Evolutionary conservation across 2,888 invertebrate species (phyloP), one percentile per base, ranked within the genome.

Genomic region (Oxyteleia sp.): DNA sequence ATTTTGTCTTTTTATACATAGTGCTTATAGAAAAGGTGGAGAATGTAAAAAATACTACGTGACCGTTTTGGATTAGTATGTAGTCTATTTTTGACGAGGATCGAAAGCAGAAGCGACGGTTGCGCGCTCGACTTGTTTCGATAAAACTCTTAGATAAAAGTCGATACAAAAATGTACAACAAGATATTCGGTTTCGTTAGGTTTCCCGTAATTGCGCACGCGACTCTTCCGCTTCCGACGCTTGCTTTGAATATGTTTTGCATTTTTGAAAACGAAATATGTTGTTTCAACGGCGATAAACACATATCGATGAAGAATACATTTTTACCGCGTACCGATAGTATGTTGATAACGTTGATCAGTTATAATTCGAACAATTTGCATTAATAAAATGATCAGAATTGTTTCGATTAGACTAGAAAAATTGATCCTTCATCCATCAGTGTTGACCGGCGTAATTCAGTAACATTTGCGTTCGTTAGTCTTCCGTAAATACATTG

Each of bases 21-120:
- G 87, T 88, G 87, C 81, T 85, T 87, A 84, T 86, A 84, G 87
- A 87, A 86, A 89, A 88, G 82, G 87, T 86, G 88, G 86, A 87
- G 87, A 87, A 89, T 88, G 90, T 91, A 91, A 88, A 90, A 91
- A 91, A 91, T 84, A 86, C 87, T 89, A 89, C 87, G 85, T 88
- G 86, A 88, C 76, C 85, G 80, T 80, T 26, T 78, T 53, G 76
- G 79, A 69, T 81, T 71, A 66, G n/a, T 63, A 45, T 59, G 43
- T 74, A 64, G 61, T 79, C 59, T 76, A 75, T 84, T 81, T 45
- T 74, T 72, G 20, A 55, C 41, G 26, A 57, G 43, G 29, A 23
- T 20, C 59, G 23, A 43, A 78, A 72, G 55, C 82, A 49, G 53
- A 61, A 72, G 51, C 16, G 51, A 2, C 16, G 51, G 32, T 11